Conservation (phyloP, 2,797 vertebrate genomes). For the Bradypodion pumilum region DNA sequence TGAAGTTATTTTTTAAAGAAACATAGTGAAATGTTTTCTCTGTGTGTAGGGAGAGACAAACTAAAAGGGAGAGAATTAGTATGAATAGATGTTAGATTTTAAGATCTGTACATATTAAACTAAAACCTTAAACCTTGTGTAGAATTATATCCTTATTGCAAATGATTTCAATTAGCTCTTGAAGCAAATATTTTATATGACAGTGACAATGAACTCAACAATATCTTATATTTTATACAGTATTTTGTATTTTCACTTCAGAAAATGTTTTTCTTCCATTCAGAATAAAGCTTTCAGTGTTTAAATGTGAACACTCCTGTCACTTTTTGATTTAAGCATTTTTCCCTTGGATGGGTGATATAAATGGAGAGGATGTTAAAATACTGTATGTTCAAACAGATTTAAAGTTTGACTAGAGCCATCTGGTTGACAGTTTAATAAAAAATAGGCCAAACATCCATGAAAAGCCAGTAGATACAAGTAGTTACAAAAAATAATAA, state of each 20-base stretch:
- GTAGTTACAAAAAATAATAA: conserved; percentile 62
- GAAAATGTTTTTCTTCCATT: background rate
- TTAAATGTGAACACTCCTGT: conserved; percentile 48
- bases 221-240: background rate
- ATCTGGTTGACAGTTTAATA: conserved; percentile 70
- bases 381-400: conserved; percentile 59
- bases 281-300: conserved; percentile 41
- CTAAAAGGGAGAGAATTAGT: background rate
- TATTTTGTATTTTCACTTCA: background rate
- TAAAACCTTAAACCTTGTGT: background rate
- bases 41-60: background rate
- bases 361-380: conserved; percentile 57
- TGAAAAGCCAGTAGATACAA: conserved; percentile 31
- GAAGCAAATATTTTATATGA: background rate
- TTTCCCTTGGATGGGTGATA: conserved; percentile 31
- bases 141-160: background rate
- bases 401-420: conserved; percentile 69
- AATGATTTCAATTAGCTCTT: background rate
- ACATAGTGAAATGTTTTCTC: background rate
- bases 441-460: conserved; percentile 58
- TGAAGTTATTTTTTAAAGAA: background rate
- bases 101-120: background rate
- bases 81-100: background rate
- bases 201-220: background rate
- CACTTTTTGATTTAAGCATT: conserved; percentile 48